phyloP scores from a whole-genome alignment of 1,140 invertebrate species.

The Philaenus spumarius region DNA sequence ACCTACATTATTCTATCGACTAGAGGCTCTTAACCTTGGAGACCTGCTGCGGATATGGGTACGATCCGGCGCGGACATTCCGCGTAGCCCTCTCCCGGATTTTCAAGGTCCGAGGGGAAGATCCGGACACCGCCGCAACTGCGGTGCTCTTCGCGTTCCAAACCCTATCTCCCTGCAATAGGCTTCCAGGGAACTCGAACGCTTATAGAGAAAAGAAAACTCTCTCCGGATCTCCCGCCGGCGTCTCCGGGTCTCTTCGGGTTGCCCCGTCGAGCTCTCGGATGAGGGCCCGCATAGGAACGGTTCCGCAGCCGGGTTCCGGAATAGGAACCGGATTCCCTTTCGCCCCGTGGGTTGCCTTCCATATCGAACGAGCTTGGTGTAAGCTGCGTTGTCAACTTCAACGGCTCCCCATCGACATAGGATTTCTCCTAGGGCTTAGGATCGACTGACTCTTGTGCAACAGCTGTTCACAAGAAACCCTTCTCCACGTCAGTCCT shows the following conservation, averaged over 20 bases:
- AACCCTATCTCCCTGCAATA: constrained; percentile 62
- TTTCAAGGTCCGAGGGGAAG: constrained; percentile 65
- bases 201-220: constrained; percentile 75
- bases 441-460: constrained; percentile 84
- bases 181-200: constrained; percentile 65
- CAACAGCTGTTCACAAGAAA: constrained; percentile 88
- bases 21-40: constrained; percentile 85
- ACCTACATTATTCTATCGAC: constrained; percentile 84
- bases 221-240: constrained; percentile 48
- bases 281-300: constrained; percentile 14
- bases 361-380: not conserved
- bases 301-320: constrained; percentile 62
- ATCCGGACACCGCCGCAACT: constrained; percentile 58
- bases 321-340: constrained; percentile 67
- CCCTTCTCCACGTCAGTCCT: constrained; percentile 77
- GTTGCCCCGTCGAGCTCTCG: constrained; percentile 42
- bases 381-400: no score
- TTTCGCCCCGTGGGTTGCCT: constrained; percentile 46
- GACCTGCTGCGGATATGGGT: constrained; percentile 79
- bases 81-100: constrained; percentile 63
- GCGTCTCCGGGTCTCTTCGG: constrained; percentile 61
- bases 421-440: constrained; percentile 52
- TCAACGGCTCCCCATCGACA: constrained; percentile 2
- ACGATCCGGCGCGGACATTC: constrained; percentile 58
- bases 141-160: constrained; percentile 62